A percentile compares a stretch with the other conserved stretches of the same genome.
These are phyloP conservation scores for Cephalopterus ornatus DNA, from an alignment of 2,113 vertebrate genomes.

Conservation along the genomic window DNA sequence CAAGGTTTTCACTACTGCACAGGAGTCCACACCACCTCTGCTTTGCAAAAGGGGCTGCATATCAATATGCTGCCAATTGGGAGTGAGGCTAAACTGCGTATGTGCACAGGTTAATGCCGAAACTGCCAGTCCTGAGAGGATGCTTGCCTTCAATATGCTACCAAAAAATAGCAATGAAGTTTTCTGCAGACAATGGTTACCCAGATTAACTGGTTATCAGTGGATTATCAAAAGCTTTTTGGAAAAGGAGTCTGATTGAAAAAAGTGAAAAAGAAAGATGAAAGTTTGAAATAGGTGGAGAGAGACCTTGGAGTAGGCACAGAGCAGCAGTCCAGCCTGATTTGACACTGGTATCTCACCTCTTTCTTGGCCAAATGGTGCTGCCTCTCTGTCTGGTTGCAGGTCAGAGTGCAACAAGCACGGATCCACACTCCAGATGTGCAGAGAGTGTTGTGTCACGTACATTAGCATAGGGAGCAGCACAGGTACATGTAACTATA, in stretches of 20 bases:
- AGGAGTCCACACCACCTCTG: neutral
- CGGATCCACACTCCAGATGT: neutral
- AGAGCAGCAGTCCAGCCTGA: neutral
- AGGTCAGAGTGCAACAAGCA: fast-evolving
- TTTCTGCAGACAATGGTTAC: neutral
- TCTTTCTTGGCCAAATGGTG: neutral
- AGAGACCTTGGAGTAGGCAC: neutral
- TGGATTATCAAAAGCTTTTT: neutral
- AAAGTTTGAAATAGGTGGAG: neutral
- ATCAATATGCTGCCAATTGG: too few species aligned
- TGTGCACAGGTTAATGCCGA: neutral
- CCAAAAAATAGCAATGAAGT: neutral
- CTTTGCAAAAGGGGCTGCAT: neutral
- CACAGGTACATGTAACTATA: fast-evolving
- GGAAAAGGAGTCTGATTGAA: neutral
- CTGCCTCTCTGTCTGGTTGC: neutral
- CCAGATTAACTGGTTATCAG: neutral
- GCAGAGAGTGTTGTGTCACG: fast-evolving
- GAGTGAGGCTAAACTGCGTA: fast-evolving
- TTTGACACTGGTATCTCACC: neutral
- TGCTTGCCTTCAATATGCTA: neutral
- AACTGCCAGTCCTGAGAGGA: neutral
- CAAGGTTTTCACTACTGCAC: fast-evolving
- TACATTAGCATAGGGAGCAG: neutral
- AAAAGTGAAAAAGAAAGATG: neutral